phyloP scores from a whole-genome alignment of 2,113 vertebrate species.

The Plecturocebus donacophilus region DNA sequence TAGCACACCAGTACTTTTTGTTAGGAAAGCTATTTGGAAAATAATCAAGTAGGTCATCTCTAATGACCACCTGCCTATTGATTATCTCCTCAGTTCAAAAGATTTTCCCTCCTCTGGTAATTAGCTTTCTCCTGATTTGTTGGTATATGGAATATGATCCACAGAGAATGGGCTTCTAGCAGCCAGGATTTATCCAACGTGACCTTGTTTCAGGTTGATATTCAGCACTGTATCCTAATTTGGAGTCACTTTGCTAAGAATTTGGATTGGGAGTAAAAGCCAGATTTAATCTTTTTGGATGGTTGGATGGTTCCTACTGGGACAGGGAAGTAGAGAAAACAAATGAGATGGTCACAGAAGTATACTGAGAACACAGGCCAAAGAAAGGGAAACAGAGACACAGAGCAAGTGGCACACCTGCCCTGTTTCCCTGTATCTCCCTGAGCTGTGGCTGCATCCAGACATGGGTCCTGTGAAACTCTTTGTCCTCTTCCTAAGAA shows the following conservation, averaged over 20 bases:
- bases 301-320: not conserved
- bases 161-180: not conserved
- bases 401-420: not conserved
- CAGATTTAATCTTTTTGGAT: constrained; percentile 42
- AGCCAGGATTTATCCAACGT: not conserved
- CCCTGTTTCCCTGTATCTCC: not conserved
- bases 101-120: not conserved
- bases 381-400: not conserved
- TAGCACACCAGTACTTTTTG: not conserved
- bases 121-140: not conserved
- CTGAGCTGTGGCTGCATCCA: not conserved
- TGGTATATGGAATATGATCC: constrained; percentile 9
- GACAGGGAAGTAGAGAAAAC: not conserved
- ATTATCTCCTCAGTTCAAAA: not conserved
- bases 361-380: not conserved
- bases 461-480: not conserved
- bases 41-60: not conserved
- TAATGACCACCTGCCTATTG: not conserved
- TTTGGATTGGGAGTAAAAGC: constrained; percentile 31
- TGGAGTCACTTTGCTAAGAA: constrained; percentile 43
- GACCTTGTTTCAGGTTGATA: not conserved
- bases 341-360: constrained; percentile 37
- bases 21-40: not conserved
- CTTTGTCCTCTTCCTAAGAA: not conserved
- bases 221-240: constrained; percentile 27